Conservation (phyloP, 2,888 invertebrate species). For the Atethmia centrago region DNA sequence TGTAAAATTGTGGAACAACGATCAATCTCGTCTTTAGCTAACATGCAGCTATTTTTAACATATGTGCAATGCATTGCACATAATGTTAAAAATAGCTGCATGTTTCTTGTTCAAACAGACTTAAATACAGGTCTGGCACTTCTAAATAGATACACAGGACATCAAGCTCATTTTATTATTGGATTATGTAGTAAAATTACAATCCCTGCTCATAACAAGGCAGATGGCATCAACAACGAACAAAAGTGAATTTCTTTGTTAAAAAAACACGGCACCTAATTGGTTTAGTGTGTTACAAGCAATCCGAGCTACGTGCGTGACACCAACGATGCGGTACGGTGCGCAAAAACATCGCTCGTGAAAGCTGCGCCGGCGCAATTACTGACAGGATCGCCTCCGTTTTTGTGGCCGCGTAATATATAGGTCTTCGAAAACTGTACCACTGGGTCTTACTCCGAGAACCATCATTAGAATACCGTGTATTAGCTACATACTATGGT, state of each 20-base stretch:
- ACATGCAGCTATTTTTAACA: too few species aligned
- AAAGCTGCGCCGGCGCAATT: conserved; percentile 59
- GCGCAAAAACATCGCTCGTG: conserved; percentile 54
- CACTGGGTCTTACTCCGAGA: conserved; percentile 54
- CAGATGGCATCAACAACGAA: conserved; percentile 18
- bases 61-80: too few species aligned
- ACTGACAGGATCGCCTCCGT: conserved; percentile 52
- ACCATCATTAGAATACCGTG: conserved; percentile 68
- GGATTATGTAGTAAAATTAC: neutral
- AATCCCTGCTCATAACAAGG: conserved; percentile 18
- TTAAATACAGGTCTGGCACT: neutral
- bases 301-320: conserved; percentile 58
- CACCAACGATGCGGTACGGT: conserved; percentile 54
- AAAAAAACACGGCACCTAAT: conserved; percentile 49
- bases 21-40: too few species aligned
- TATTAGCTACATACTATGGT: conserved; percentile 63
- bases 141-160: neutral
- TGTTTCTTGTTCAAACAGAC: neutral
- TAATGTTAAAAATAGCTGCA: neutral
- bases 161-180: neutral
- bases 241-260: conserved; percentile 20
- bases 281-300: conserved; percentile 62
- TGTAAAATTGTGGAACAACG: too few species aligned
- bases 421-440: conserved; percentile 61
- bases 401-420: conserved; percentile 61